Base-by-base conservation (phyloP, 2,113 vertebrate species). In the Irena cyanogastra region DNA sequence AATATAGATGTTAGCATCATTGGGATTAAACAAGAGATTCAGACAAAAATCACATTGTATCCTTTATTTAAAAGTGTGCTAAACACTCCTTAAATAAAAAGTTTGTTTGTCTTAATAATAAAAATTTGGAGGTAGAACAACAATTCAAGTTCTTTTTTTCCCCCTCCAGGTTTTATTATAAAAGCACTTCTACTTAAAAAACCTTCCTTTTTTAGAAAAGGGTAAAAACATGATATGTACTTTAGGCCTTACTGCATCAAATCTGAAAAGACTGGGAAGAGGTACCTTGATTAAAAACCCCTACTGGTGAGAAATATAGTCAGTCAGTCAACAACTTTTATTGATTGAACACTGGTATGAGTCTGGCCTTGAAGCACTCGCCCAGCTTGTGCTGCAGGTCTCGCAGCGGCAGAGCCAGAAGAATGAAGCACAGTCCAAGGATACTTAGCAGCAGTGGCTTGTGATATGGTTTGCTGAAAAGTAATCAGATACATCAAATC, bases 251-350 rank as follows among this genome's bases (percentile, higher is more conserved):
- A 42, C 21, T 84, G 71, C 13, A 50, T 90, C 47, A 90, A 71
- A 71, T 61, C 12, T 18, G 15, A 56, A 87, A 91, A 94, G 54
- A 87, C 13, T 50, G 44, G n/a, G 45, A 82, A 90, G 35, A 60
- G 42, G 47, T 82, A 93, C 91, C 85, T 86, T 86, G 60, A 91
- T 88, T 61, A 88, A 87, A 93, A 87, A 28, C 4, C 63, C 39
- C 50, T 53, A 70, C 6, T 0, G 7, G 22, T 78, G 60, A 94
- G 66, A 57, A 77, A 81, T 37, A 39, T 3, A 68, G 9, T 83
- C 37, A 49, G 42, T 98, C 93, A 99, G 91, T 99, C 99, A 83
- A 99, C 99, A 78, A 99, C 98, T 97, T 99, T 99, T 95, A 99
- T 99, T 81, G 99, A 98, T 91, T 98, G 98, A 65, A 98, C 60